Percentiles rank a stretch among this genome's conserved stretches.
phyloP scores from a whole-genome alignment of 1,140 invertebrate genomes.

The Zaprionus gabonicus region DNA sequence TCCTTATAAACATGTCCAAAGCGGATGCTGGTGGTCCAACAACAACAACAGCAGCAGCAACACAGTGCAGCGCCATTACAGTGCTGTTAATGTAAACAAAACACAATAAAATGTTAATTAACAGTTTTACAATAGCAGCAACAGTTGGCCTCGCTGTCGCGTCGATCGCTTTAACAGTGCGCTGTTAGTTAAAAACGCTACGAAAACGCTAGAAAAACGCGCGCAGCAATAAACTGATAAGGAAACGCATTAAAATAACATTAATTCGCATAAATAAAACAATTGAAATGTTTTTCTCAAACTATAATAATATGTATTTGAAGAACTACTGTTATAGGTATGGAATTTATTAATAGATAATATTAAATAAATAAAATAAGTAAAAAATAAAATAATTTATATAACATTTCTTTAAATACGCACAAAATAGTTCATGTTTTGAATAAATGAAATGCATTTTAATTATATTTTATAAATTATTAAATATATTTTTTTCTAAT shows the following conservation, averaged over 20 bases:
- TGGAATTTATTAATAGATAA: constrained; percentile 9
- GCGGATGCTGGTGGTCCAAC: constrained; percentile 65
- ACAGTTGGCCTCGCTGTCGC: constrained; percentile 21
- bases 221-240: not conserved
- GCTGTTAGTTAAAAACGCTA: constrained; percentile 40
- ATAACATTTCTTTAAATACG: not conserved
- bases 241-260: not conserved
- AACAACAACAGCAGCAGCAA: constrained; percentile 7
- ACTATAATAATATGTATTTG: constrained; percentile 82
- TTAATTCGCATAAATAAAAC: constrained; percentile 4
- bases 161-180: constrained; percentile 15
- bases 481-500: not conserved
- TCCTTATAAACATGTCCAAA: constrained; percentile 47
- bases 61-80: not conserved
- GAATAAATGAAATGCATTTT: too few relatives aligned
- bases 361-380: not conserved
- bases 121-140: constrained; percentile 50
- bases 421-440: not conserved
- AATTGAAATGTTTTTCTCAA: constrained; percentile 76
- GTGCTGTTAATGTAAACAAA: constrained; percentile 65
- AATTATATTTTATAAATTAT: too few relatives aligned
- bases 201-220: constrained; percentile 20
- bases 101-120: constrained; percentile 62
- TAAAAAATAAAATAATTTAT: not conserved
- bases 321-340: constrained; percentile 83